phyloP scores from a whole-genome alignment of 2,113 vertebrate species.

The Erythrocercus mccallii region DNA sequence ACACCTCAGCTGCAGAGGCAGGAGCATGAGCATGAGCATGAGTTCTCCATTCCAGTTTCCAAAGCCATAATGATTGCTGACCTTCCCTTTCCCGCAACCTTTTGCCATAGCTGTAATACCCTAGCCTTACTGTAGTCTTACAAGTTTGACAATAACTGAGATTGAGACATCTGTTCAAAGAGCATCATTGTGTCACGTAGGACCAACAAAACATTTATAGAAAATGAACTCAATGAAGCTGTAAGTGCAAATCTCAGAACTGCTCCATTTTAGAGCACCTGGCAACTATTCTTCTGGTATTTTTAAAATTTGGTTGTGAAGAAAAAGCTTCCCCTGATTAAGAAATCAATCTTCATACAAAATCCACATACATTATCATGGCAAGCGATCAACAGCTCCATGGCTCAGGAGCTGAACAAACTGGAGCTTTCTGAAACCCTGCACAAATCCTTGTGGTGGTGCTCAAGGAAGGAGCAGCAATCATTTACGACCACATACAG shows the following conservation, averaged over 20 bases:
- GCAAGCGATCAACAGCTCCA: not conserved
- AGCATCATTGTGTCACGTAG: not conserved
- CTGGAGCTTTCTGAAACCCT: not conserved
- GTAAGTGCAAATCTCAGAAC: not conserved
- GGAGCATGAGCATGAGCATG: rapidly evolving
- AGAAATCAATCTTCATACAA: not conserved
- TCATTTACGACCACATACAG: not conserved
- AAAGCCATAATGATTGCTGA: rapidly evolving
- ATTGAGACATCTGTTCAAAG: not conserved
- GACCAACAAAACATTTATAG: not conserved
- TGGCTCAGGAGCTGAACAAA: not conserved
- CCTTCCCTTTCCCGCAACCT: not conserved
- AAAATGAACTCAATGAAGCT: not conserved
- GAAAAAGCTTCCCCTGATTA: not conserved
- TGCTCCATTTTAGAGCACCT: not conserved
- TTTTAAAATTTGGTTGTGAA: not conserved
- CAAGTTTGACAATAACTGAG: not conserved
- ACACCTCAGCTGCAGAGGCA: not conserved
- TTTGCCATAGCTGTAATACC: not conserved
- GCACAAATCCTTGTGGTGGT: not conserved
- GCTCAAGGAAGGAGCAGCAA: not conserved
- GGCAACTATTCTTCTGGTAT: not conserved
- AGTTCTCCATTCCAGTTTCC: not conserved
- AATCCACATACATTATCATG: not conserved
- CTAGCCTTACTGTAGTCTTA: not conserved